Evolutionary conservation across 2,797 vertebrate genomes (phyloP).

Genomic region (Pelobates cultripes): DNA sequence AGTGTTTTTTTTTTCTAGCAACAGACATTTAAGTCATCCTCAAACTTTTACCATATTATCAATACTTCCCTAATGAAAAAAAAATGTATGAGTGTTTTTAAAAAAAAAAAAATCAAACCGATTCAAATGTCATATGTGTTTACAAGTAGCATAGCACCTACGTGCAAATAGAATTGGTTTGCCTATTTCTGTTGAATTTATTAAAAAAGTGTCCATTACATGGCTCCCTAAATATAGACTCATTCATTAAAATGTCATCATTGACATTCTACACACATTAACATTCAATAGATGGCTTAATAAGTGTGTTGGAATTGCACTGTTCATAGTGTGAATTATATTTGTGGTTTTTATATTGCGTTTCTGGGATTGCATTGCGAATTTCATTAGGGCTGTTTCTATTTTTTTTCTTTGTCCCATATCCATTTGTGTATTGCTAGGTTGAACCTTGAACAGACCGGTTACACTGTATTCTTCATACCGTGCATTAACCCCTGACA

Average conservation of each 20-base stretch:
- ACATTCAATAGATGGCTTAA: not conserved
- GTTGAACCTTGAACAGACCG: slow-evolving; percentile 13
- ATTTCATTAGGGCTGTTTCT: not conserved
- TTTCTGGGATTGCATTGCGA: not conserved
- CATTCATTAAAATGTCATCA: slow-evolving; percentile 5
- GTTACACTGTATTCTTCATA: slow-evolving; percentile 11
- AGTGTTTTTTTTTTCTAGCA: not conserved
- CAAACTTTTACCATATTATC: not conserved
- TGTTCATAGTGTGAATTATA: not conserved
- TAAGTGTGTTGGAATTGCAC: not conserved
- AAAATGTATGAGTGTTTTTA: not conserved
- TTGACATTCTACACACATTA: not conserved
- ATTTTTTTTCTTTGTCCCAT: not conserved
- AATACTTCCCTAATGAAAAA: not conserved
- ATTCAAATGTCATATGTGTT: not conserved
- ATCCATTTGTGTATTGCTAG: slow-evolving; percentile 2
- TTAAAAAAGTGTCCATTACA: not conserved
- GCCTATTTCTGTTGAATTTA: not conserved
- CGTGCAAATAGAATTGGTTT: not conserved
- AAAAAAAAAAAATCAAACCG: not conserved
- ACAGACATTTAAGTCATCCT: not conserved
- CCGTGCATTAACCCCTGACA: not conserved
- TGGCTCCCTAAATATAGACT: not conserved
- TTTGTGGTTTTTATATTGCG: not conserved
- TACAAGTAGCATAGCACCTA: not conserved